Evolutionary conservation across 2,113 vertebrate genomes (phyloP).

Genomic region (Atrichornis clamosus): DNA sequence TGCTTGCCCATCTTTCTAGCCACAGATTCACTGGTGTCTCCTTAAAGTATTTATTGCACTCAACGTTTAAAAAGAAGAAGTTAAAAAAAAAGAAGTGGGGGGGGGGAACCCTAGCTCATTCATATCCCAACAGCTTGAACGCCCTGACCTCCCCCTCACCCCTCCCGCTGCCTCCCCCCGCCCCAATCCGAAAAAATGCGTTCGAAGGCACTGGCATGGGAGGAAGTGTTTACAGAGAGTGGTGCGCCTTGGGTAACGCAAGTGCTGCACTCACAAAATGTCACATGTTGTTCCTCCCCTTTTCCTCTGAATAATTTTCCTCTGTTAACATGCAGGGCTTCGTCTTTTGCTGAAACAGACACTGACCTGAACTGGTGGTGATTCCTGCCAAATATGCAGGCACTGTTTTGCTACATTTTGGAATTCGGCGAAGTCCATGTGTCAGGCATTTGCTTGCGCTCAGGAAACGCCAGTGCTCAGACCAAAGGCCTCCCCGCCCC

Average conservation of each 20-base stretch:
- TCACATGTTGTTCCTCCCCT: constrained; percentile 66
- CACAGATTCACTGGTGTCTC: not conserved
- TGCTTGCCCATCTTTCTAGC: not conserved
- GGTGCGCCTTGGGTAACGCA: constrained; percentile 52
- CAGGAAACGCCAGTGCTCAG: constrained; percentile 69
- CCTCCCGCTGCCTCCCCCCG: not conserved
- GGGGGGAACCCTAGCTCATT: not conserved
- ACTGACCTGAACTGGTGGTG: constrained; percentile 75
- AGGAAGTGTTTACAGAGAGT: constrained; percentile 63
- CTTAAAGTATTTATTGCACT: not conserved
- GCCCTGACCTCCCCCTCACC: constrained; percentile 45
- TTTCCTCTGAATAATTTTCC: constrained; percentile 65
- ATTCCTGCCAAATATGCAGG: constrained; percentile 76
- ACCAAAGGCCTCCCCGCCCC: constrained; percentile 46
- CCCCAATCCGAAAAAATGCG: not conserved
- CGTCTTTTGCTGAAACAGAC: constrained; percentile 66
- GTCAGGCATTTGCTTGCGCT: constrained; percentile 75
- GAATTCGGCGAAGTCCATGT: constrained; percentile 73
- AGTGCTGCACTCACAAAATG: constrained; percentile 46
- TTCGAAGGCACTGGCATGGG: constrained; percentile 47
- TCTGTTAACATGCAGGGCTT: constrained; percentile 48
- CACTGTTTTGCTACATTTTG: constrained; percentile 78
- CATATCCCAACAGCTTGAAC: constrained; percentile 48
- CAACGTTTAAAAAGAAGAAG: not conserved
- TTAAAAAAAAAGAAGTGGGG: not conserved